Percentiles rank a stretch among this genome's conserved stretches.
These are phyloP conservation scores for Hirtodrosophila trivittata DNA, from an alignment of 2,888 invertebrate species.

Conservation along the genomic window DNA sequence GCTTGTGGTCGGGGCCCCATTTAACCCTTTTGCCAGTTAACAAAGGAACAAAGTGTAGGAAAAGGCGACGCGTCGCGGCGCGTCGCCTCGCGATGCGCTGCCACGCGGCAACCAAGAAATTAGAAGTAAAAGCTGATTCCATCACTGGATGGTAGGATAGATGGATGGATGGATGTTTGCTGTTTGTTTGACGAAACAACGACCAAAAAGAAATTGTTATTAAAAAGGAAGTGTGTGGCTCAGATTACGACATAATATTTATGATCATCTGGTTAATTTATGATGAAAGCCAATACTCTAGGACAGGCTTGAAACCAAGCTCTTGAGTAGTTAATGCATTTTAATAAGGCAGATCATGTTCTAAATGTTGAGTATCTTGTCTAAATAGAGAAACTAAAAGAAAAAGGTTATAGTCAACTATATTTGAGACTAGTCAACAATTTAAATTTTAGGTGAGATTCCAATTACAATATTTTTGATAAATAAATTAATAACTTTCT, in stretches of 20 bases:
- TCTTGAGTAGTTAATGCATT: slow-evolving; percentile 20
- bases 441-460: no score
- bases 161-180: slow-evolving; percentile 31
- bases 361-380: no score
- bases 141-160: background rate
- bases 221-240: slow-evolving; percentile 35
- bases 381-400: no score
- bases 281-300: slow-evolving; percentile 12
- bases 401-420: no score
- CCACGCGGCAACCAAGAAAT: slow-evolving; percentile 46
- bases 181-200: slow-evolving; percentile 42
- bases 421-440: no score
- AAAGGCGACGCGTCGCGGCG: slow-evolving; percentile 18
- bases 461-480: no score
- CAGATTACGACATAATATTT: slow-evolving; percentile 43
- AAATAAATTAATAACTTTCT: no score
- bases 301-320: background rate
- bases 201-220: slow-evolving; percentile 32
- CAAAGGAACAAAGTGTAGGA: slow-evolving; percentile 48
- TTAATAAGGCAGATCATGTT: background rate
- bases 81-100: slow-evolving; percentile 13
- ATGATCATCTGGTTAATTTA: slow-evolving; percentile 30
- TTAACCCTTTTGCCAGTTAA: slow-evolving; percentile 72
- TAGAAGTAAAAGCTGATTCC: slow-evolving; percentile 45
- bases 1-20: slow-evolving; percentile 49